Base-by-base conservation (phyloP, 2,797 vertebrate genomes). In the Hybognathus amarus region DNA sequence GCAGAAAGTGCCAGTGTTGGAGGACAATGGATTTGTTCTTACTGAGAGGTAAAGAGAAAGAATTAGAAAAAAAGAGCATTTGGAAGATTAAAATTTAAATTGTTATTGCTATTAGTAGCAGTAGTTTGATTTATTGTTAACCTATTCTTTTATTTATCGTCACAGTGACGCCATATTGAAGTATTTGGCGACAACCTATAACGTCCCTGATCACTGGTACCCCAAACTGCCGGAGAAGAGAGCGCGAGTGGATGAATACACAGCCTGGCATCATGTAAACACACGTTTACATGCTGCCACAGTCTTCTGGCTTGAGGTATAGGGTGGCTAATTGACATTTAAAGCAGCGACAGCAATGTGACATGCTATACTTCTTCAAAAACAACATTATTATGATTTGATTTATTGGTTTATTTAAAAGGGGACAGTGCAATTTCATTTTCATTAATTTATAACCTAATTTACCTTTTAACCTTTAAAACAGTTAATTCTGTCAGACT, bases 121-220 rank as follows among this genome's bases (percentile, higher is more conserved):
- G 59, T 63, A 30, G 59, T 74, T 73, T 33, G 6, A 30, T 10
- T 27, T 30, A 13, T 36, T 38, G 36, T 40, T n/a, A 17, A 15
- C 8, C 3, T 45, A 36, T 47, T 10, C 30, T 63, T 15, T 54
- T 24, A 27, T 40, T 36, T 18, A 80, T 15, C 4, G 1, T 68
- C 71, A 42, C 81, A 95, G 95, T 80, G 94, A 93, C 6, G 95
- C 95, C 77, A 95, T 95, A 83, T 12, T 95, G 66, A 95, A 95
- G 81, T 95, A 95, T 88, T 85, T 95, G 84, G 87, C 82, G 13
- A 90, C 80, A 24, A 91, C 79, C 40, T 91, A 90, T 13, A 15
- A 87, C 0, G 68, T 92, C 36, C 91, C 92, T 0, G 92, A 92
- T 6, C 92, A 95, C 92, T 95, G 95, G 95, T 95, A 95, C 89